Conservation (phyloP, 2,888 invertebrate species). For the Agrotis segetum region DNA sequence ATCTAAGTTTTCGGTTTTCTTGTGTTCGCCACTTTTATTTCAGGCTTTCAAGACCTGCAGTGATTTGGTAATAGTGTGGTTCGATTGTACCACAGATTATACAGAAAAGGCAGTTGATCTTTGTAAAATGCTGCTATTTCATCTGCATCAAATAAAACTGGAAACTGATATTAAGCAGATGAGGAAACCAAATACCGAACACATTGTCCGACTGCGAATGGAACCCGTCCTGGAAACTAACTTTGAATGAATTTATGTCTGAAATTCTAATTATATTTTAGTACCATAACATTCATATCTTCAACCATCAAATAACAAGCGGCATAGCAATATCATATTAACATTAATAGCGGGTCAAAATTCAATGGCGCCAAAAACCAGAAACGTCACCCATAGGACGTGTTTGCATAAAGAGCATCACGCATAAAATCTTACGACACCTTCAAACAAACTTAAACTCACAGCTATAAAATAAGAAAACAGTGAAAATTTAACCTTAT, state of each 20-base stretch:
- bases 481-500: conserved; percentile 65
- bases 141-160: no score
- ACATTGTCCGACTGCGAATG: neutral
- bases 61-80: no score
- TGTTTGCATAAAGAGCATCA: conserved; percentile 87
- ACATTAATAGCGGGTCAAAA: conserved; percentile 81
- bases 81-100: no score
- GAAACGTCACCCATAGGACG: conserved; percentile 86
- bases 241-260: conserved; percentile 8
- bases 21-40: no score
- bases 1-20: no score
- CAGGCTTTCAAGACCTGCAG: no score
- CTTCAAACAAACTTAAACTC: conserved; percentile 69
- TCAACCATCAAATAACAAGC: conserved; percentile 54
- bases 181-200: no score
- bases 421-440: conserved; percentile 90
- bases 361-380: conserved; percentile 88
- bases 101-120: no score
- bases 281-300: conserved; percentile 56
- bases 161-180: no score
- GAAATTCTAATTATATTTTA: conserved; percentile 39
- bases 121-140: no score
- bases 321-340: conserved; percentile 65
- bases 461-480: neutral
- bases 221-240: neutral